phyloP scores from a whole-genome alignment of 2,113 vertebrate genomes.

The Verasper variegatus region DNA sequence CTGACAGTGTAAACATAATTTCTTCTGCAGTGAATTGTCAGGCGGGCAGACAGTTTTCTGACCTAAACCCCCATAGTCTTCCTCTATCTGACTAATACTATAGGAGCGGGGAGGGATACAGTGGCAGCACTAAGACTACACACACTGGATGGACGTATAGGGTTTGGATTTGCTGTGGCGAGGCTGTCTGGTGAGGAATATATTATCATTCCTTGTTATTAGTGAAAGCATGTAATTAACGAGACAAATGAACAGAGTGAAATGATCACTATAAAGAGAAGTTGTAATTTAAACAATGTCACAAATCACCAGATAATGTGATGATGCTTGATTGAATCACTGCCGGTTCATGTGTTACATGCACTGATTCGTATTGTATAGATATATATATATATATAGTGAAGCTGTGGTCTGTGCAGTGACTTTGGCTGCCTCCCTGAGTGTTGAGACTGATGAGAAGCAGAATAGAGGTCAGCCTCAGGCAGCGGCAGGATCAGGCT shows the following conservation, averaged over 20 bases:
- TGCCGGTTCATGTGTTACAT: too few species aligned
- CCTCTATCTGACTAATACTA: slow-evolving; percentile 30
- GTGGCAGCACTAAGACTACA: background rate
- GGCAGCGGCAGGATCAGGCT: slow-evolving; percentile 29
- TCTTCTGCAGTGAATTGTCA: slow-evolving; percentile 19
- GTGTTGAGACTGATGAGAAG: slow-evolving; percentile 37
- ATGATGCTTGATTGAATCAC: background rate
- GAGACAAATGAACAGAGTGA: background rate
- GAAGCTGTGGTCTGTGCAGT: background rate
- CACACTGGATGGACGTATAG: background rate
- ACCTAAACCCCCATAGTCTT: slow-evolving; percentile 35
- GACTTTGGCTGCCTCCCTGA: slow-evolving; percentile 15
- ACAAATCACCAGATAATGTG: background rate
- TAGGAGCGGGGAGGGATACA: background rate
- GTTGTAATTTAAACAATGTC: background rate
- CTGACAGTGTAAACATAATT: slow-evolving; percentile 63
- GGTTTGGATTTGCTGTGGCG: slow-evolving; percentile 15
- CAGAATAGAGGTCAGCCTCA: slow-evolving; percentile 60
- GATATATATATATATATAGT: background rate
- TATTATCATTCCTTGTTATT: background rate
- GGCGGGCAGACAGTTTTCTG: background rate
- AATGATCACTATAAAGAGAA: background rate
- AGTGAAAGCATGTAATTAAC: background rate
- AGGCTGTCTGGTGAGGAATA: slow-evolving; percentile 4
- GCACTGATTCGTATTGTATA: background rate